phyloP scores from a whole-genome alignment of 2,888 invertebrate species.

The Sycophila texana region DNA sequence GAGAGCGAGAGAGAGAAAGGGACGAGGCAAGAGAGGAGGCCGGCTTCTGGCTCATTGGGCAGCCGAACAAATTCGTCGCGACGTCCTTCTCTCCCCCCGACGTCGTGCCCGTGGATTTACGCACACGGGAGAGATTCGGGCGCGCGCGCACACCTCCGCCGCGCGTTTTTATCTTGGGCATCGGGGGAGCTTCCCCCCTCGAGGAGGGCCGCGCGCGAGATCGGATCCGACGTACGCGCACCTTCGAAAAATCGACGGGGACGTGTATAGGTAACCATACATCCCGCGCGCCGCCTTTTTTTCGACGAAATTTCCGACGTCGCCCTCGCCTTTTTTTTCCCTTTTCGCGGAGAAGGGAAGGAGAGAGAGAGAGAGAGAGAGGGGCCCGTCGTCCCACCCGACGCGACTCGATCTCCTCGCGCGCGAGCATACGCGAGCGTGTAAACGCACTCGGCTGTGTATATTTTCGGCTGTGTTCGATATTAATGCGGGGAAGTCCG shows the following conservation, averaged over 20 bases:
- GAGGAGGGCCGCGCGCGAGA: slow-evolving; percentile 18
- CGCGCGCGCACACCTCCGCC: slow-evolving; percentile 56
- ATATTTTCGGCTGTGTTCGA: background rate
- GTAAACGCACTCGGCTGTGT: background rate
- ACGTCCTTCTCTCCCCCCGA: slow-evolving; percentile 63
- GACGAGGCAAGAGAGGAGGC: slow-evolving; percentile 58
- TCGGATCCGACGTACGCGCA: slow-evolving; percentile 54
- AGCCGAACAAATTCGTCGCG: slow-evolving; percentile 73
- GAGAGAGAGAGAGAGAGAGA: no score
- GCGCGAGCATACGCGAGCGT: no score
- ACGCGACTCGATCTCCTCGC: no score
- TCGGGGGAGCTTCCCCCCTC: slow-evolving; percentile 74
- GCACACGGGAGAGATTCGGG: slow-evolving; percentile 55
- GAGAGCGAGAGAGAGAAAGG: slow-evolving; percentile 53
- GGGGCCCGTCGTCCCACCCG: no score
- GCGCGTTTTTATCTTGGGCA: slow-evolving; percentile 70
- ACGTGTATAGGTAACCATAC: background rate
- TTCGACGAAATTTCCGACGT: background rate
- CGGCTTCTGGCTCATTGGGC: slow-evolving; percentile 74
- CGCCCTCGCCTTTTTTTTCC: background rate
- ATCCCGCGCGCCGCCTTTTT: background rate
- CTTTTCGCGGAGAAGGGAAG: background rate
- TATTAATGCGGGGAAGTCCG: background rate
- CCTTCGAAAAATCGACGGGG: slow-evolving; percentile 28
- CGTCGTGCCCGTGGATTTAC: slow-evolving; percentile 62